phyloP scores from a whole-genome alignment of 35 echinoderm and acorn worm genomes.

The Lytechinus variegatus region DNA sequence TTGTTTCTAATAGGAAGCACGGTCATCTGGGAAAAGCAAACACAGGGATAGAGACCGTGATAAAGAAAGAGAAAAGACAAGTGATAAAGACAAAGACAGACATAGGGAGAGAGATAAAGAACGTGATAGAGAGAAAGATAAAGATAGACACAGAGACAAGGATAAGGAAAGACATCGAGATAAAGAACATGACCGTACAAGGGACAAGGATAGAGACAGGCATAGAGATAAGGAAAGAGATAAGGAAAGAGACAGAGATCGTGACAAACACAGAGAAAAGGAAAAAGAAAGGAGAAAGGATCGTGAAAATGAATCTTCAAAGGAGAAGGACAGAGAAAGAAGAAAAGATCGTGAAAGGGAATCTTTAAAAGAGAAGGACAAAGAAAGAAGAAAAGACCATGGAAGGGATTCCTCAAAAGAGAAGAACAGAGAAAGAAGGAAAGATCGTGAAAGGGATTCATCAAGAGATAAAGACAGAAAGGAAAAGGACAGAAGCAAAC shows the following conservation, averaged over 20 bases:
- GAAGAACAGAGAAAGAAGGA: conserved; percentile 11
- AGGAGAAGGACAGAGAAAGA: conserved; percentile 30
- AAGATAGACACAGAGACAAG: not conserved
- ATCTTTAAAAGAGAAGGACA: not conserved
- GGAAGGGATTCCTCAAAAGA: not conserved
- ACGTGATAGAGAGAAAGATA: not conserved
- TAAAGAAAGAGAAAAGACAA: conserved; percentile 2
- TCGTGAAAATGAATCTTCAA: not conserved
- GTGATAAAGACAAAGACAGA: conserved; percentile 16
- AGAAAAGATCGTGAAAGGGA: not conserved
- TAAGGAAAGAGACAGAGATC: conserved; percentile 3
- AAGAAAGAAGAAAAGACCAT: not conserved
- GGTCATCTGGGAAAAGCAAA: conserved; percentile 44
- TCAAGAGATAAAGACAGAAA: not conserved
- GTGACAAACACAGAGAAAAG: not conserved
- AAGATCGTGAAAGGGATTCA: not conserved
- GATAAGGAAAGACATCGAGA: conserved; percentile 39
- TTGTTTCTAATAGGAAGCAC: conserved; percentile 9
- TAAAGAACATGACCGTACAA: not conserved
- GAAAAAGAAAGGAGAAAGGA: conserved; percentile 10
- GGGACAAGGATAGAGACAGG: conserved; percentile 13
- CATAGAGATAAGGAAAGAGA: not conserved
- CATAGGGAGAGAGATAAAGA: not conserved
- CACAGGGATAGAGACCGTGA: conserved; percentile 39
- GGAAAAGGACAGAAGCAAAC: not conserved